These are phyloP conservation scores for Schizopygopsis malacanthus DNA, from an alignment of 2,797 vertebrate species.

Conservation along the genomic window DNA sequence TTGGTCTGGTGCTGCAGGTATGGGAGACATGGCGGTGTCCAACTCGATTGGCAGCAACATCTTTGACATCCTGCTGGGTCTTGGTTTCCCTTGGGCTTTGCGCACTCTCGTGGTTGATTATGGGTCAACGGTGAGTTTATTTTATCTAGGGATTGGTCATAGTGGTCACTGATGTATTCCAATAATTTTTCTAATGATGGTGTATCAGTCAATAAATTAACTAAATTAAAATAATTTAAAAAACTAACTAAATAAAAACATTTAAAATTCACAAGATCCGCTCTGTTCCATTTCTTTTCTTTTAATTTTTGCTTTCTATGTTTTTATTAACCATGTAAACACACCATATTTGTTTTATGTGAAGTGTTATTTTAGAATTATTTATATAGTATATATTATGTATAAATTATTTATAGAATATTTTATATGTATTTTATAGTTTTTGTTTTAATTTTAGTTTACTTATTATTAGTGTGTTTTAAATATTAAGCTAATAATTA, in stretches of 20 bases:
- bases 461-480: background rate
- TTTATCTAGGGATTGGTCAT: background rate
- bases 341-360: background rate
- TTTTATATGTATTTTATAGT: background rate
- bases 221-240: background rate
- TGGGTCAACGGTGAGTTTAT: conserved; percentile 75
- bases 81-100: conserved; percentile 84
- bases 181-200: background rate
- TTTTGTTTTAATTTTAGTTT: background rate
- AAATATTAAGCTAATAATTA: background rate
- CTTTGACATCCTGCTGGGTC: conserved; percentile 83
- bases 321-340: background rate
- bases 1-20: conserved; percentile 67
- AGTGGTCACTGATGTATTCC: background rate
- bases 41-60: conserved; percentile 86
- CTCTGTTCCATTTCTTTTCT: background rate
- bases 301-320: background rate
- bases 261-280: background rate
- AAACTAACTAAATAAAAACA: background rate
- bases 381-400: too few species aligned
- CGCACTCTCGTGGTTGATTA: conserved; percentile 83
- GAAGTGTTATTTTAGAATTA: too few species aligned
- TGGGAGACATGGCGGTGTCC: conserved; percentile 86
- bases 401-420: too few species aligned
- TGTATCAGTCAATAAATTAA: background rate